Percentiles rank a stretch among this genome's conserved stretches.
phyloP scores from a whole-genome alignment of 1,140 invertebrate species.

The Lepidurus arcticus region DNA sequence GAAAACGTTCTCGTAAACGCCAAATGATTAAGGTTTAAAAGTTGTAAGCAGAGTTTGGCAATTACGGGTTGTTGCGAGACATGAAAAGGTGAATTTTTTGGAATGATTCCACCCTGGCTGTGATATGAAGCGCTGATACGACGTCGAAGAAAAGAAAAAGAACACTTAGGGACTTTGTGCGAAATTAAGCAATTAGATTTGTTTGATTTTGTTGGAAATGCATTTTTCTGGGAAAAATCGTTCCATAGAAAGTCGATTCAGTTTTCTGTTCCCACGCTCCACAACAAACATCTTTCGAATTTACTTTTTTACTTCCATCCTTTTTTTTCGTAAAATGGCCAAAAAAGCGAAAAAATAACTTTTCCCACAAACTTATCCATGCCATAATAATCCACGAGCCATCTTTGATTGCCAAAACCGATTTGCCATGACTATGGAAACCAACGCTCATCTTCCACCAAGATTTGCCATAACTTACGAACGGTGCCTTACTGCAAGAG shows the following conservation, averaged over 20 bases:
- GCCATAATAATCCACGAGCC: slow-evolving; percentile 5
- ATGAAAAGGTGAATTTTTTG: background rate
- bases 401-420: slow-evolving; percentile 18
- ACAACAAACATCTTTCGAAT: too few relatives aligned
- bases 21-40: background rate
- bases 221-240: too few relatives aligned
- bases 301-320: too few relatives aligned
- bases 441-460: background rate
- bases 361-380: background rate
- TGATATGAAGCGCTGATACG: background rate
- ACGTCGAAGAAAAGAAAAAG: background rate
- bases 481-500: slow-evolving; percentile 8
- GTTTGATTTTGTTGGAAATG: too few relatives aligned
- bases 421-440: slow-evolving; percentile 4
- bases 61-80: background rate
- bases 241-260: too few relatives aligned
- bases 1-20: background rate
- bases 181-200: too few relatives aligned
- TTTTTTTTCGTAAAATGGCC: too few relatives aligned
- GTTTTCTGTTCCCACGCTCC: too few relatives aligned
- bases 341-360: too few relatives aligned
- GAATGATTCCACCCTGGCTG: slow-evolving; percentile 20
- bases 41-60: background rate
- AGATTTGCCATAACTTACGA: slow-evolving; percentile 2
- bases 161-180: background rate